Base-by-base conservation (phyloP, 2,797 vertebrate species). In the Eulemur coronatus region DNA sequence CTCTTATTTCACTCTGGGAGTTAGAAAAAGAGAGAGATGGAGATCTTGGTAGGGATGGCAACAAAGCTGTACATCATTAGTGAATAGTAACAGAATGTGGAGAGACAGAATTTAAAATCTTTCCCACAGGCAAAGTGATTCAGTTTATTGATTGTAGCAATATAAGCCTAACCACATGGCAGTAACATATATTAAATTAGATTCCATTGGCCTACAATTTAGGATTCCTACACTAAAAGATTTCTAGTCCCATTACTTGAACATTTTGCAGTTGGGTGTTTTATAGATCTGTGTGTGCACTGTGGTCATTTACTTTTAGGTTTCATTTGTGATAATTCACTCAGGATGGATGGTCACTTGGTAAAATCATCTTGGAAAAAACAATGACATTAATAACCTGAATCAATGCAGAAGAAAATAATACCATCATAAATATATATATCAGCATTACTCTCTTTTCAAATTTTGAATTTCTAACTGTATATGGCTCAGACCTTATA, bases 241-340 rank as follows among this genome's bases (percentile, higher is more conserved):
- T 69, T 35, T 79, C 41, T 75, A 41, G 26, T 82, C 69, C 41
- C 80, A 35, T 63, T 30, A 72, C 24, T 11, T 35, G 26, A 95
- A 43, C n/a, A 52, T 80, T 78, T 81, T 59, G 48, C 81, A 63
- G 69, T 75, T 67, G 69, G 22, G 18, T 88, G 55, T 72, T 94
- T 76, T 75, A 82, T 59, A n/a, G 22, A 57, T 80, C 50, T 80
- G 75, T 89, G 35, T 78, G 57, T n/a, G 85, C 59, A 76, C 33
- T 75, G 55, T 33, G 26, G 24, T 43, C 75, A 67, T 69, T 92
- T 78, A 33, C 0, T 0, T 87, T 86, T 55, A 69, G 52, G 35
- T 59, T 87, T 87, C 57, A 73, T 84, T 92, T 93, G 69, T 79
- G 84, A 65, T 85, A 65, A 96, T 65, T 95, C 84, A 63, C 55